Percentiles rank a stretch among this genome's conserved stretches.
phyloP scores from a whole-genome alignment of 2,113 vertebrate species.

The Aramus guarauna region DNA sequence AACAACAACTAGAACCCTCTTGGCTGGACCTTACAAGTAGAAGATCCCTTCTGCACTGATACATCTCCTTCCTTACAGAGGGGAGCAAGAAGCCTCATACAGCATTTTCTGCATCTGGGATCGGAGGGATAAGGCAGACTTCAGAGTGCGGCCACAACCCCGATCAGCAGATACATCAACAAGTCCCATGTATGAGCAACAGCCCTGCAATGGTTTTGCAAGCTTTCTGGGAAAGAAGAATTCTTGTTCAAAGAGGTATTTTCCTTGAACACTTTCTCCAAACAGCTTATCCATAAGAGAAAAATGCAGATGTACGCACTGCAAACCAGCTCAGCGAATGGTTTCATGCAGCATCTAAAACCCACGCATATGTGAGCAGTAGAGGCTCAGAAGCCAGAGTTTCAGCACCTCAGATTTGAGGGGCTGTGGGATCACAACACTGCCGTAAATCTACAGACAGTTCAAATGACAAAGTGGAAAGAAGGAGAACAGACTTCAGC shows the following conservation, averaged over 20 bases:
- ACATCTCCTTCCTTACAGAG: neutral
- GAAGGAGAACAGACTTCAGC: neutral
- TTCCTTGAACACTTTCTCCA: neutral
- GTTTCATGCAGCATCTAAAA: neutral
- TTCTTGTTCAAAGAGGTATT: neutral
- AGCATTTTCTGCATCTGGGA: neutral
- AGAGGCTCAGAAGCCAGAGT: neutral
- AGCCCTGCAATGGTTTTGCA: neutral
- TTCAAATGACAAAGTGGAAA: neutral
- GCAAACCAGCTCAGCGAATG: neutral
- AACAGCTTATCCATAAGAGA: neutral
- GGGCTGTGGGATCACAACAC: neutral
- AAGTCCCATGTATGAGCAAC: neutral
- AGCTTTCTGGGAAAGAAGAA: neutral
- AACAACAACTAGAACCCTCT: neutral
- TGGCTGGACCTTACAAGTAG: neutral
- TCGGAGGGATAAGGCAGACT: neutral
- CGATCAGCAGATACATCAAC: neutral
- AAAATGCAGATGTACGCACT: neutral
- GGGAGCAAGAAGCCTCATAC: neutral
- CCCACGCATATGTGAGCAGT: rapidly evolving
- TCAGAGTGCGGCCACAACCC: neutral
- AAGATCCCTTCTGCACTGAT: neutral
- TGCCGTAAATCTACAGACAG: neutral
- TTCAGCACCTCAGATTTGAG: neutral